Evolutionary conservation across 1,140 invertebrate genomes (phyloP), one percentile per base, ranked within the genome.

Genomic region (Cheumatopsyche charites): DNA sequence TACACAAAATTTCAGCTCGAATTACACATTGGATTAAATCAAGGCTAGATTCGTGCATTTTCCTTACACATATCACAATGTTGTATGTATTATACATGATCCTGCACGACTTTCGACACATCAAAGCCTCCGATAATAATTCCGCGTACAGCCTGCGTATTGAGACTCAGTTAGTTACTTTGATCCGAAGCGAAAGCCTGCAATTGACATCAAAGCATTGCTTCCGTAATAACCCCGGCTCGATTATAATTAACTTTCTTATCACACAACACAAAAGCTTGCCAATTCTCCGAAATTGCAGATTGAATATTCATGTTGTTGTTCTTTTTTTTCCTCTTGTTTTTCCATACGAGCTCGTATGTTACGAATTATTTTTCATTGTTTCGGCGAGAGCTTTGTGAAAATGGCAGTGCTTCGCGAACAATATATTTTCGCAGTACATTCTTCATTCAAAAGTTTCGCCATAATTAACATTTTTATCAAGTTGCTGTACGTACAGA

Each of bases 221-320:
- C 23, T 58, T 25, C 55, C 13, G 25, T 58, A 58, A 58, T 58
- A 58, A 58, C 55, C 55, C 55, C 19, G 9, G 21, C 5, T 58
- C 17, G 55, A 58, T 58, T 58, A 58, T 58, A 58, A 58, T 58
- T 58, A 58, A 58, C 55, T 58, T 58, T 58, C 55, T 58, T 58
- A 58, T 36, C 29, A 25, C 55, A 23, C 55, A 58, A 12, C 55
- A 26, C 55, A 58, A 58, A 47, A 58, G 55, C 9, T 19, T n/a
- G 21, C 2, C 55, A 15, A 47, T 12, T 13, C 15, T 47, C 43
- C 12, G 29, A 36, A 36, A 36, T 36, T 36, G 29, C 29, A 36
- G 29, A 36, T 36, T 36, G 29, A 36, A 36, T 36, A 36, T 15
- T 47, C 43, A 15, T 47, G 21, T 58, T 19, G 49, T 52, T 15